phyloP scores from a whole-genome alignment of 1,140 invertebrate genomes.

The Lasaia peninsularis region DNA sequence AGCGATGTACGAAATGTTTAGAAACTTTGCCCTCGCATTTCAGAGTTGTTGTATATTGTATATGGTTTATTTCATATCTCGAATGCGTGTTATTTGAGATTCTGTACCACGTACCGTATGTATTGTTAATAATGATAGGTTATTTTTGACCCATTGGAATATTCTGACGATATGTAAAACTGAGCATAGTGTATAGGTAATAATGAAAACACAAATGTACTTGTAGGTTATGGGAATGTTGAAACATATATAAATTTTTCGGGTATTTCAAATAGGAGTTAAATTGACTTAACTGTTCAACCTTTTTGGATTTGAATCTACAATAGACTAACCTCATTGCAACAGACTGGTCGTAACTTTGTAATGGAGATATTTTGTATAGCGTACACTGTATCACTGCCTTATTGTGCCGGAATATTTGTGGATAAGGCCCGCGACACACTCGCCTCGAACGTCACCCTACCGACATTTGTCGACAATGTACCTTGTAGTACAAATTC shows the following conservation, averaged over 20 bases:
- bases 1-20: conserved; percentile 38
- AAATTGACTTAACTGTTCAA: conserved; percentile 67
- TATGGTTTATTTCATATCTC: conserved; percentile 50
- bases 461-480: conserved; percentile 19
- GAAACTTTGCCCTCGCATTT: conserved; percentile 69
- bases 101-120: conserved; percentile 38
- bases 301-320: conserved; percentile 77
- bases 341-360: conserved; percentile 73
- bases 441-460: conserved; percentile 19
- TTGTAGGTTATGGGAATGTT: conserved; percentile 75
- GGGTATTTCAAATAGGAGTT: conserved; percentile 72
- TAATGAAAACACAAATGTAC: conserved; percentile 69
- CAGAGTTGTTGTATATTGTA: conserved; percentile 65
- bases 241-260: conserved; percentile 64
- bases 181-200: conserved; percentile 71
- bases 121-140: conserved; percentile 45
- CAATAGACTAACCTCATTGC: conserved; percentile 73
- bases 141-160: conserved; percentile 69
- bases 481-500: conserved; percentile 26
- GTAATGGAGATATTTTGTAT: conserved; percentile 74
- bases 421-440: conserved; percentile 41
- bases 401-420: conserved; percentile 72
- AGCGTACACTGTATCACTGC: conserved; percentile 74
- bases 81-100: conserved; percentile 47
- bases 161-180: conserved; percentile 69